Evolutionary conservation across 1,140 invertebrate genomes (phyloP).

Genomic region (Pentalonia nigronervosa): DNA sequence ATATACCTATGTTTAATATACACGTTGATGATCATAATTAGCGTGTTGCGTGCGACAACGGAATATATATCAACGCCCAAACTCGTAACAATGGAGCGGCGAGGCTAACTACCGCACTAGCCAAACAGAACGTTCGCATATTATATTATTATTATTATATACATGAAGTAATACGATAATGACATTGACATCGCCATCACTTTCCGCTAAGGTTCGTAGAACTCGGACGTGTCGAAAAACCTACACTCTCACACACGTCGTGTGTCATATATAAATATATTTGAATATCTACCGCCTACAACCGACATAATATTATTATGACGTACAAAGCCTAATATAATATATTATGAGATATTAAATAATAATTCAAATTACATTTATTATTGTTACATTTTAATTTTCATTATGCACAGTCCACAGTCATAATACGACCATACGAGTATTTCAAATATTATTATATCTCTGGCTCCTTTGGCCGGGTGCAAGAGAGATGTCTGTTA

Average conservation of each 20-base stretch:
- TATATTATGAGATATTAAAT: too few relatives aligned
- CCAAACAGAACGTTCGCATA: slow-evolving; percentile 13
- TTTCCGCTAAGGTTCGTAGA: slow-evolving; percentile 41
- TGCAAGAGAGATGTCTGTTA: too few relatives aligned
- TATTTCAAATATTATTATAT: too few relatives aligned
- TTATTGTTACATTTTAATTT: not conserved
- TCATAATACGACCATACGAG: too few relatives aligned
- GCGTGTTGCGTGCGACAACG: not conserved
- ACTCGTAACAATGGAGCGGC: not conserved
- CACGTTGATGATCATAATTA: slow-evolving; percentile 15
- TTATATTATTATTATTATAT: not conserved
- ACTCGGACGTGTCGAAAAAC: slow-evolving; percentile 14
- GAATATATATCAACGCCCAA: not conserved
- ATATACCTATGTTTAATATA: too few relatives aligned
- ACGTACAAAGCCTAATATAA: not conserved
- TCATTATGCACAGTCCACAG: too few relatives aligned
- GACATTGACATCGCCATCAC: slow-evolving; percentile 32
- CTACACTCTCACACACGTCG: not conserved
- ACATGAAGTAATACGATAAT: not conserved
- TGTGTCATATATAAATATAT: not conserved
- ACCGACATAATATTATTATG: not conserved
- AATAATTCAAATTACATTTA: too few relatives aligned
- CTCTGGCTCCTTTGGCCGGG: too few relatives aligned
- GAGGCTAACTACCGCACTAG: not conserved
- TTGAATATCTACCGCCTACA: not conserved